Evolutionary conservation across 2,888 invertebrate genomes (phyloP), one percentile per base, ranked within the genome.

Genomic region (Masnerella sp.): DNA sequence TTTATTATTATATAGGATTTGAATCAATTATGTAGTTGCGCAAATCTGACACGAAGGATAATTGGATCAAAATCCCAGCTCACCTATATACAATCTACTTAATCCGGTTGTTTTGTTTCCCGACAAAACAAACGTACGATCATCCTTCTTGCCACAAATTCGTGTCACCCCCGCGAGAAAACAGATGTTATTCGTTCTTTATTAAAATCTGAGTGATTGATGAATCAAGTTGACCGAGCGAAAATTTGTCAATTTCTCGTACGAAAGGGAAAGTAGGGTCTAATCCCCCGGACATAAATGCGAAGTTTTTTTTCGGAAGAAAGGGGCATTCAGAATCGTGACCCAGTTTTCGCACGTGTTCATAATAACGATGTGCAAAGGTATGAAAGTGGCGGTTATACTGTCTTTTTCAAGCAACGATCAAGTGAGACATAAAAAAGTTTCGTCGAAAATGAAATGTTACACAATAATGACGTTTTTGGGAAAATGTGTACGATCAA

Each of bases 291-390:
- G 28, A 49, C 38, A 51, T 45, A 65, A 58, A 45, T 25, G 45
- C 17, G 17, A 20, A 38, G 14, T 32, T 45, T 71, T 64, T 64
- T 59, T 32, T 17, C 47, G 49, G 49, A 49, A 17, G 42, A 9
- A 11, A 15, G 40, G 45, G 54, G 45, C 56, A 64, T 71, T 49
- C 67, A 64, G 70, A 64, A 72, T 61, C 75, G 56, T 75, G 75
- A 75, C 75, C 75, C 54, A 75, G 64, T 72, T 75, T 61, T 72
- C 61, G 71, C 68, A 75, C 68, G 75, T 72, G 75, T 72, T 68
- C 68, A 75, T 68, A 72, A 75, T 65, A 61, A 49, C 61, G 71
- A 65, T 71, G 59, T 64, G 71, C 56, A 51, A 64, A 30, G 51
- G 62, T 52, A 59, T 64, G 64, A 51, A 43, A 49, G 62, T 49